Base-by-base conservation (phyloP, 2,113 vertebrate species). In the Balaeniceps rex region DNA sequence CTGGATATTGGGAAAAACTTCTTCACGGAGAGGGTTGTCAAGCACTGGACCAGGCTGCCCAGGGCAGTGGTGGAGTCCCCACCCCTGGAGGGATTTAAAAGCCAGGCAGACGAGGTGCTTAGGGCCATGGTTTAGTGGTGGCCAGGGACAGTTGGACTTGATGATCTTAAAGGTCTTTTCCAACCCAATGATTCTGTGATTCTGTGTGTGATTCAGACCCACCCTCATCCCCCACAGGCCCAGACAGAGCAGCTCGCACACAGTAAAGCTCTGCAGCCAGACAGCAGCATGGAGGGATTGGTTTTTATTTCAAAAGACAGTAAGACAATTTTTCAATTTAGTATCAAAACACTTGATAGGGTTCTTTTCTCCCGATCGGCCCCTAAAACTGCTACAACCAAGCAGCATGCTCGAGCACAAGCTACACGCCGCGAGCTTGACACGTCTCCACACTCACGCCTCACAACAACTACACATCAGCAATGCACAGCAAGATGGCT, bases 291-390 rank as follows among this genome's bases (percentile, higher is more conserved):
- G 86, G 94, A 96, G 96, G 97, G 97, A 98, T 93, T 84, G 79
- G 89, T 93, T 98, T 97, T 98, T 98, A 98, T 98, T 98, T 98
- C 97, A 97, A 98, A 98, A 98, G 97, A 98, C 97, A 94, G 90
- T 87, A 96, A 95, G 90, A 96, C 88, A 90, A 94, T 81, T 94
- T 80, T 80, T 91, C 96, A 95, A 97, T 97, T 97, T 97, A 98
- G 98, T 98, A 98, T 98, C 98, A 98, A 98, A 98, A 98, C 96
- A 94, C 91, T 97, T 79, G 84, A 88, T 93, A 78, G 76, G 94
- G 71, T 95, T 97, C 85, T 24, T 89, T 76, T 93, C 93, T 96
- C 90, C 89, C 64, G 80, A 52, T 64, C 46, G 96, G 96, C 95
- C 93, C 70, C 95, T 33, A 64, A 76, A 95, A 87, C 96, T 88